A percentile compares a stretch with the other conserved stretches of the same genome.
These are phyloP conservation scores for Caenorhabditis brenneri DNA, from an alignment of 1,140 invertebrate species.

Conservation along the genomic window DNA sequence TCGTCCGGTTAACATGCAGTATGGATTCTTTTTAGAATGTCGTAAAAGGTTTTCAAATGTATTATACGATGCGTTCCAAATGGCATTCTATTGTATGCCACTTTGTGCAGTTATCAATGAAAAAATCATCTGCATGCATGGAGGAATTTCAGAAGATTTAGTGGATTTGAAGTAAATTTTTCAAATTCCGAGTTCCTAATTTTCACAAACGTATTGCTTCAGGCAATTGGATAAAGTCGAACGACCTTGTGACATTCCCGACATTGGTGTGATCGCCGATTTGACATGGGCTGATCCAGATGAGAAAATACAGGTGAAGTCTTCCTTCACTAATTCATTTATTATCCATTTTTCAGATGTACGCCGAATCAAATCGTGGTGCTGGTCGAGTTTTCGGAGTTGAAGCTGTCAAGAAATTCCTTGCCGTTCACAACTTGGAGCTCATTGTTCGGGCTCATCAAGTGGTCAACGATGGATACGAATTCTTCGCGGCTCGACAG, in stretches of 20 bases:
- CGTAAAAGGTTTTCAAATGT: constrained; percentile 53
- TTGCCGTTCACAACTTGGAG: constrained; percentile 50
- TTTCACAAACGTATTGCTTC: not conserved
- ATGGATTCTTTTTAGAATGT: constrained; percentile 83
- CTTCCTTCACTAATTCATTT: not conserved
- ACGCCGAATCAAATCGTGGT: constrained; percentile 81
- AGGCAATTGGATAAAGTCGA: constrained; percentile 57
- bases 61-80: constrained; percentile 65
- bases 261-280: constrained; percentile 54
- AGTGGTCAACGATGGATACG: constrained; percentile 62
- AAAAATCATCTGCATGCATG: constrained; percentile 85
- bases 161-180: constrained; percentile 71
- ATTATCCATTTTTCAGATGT: constrained; percentile 81
- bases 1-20: constrained; percentile 75
- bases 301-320: constrained; percentile 73
- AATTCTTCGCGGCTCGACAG: constrained; percentile 57
- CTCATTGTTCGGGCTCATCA: constrained; percentile 62
- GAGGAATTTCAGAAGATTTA: constrained; percentile 82
- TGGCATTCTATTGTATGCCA: constrained; percentile 69
- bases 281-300: constrained; percentile 80
- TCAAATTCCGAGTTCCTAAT: not conserved
- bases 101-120: constrained; percentile 83
- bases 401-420: constrained; percentile 57
- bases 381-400: constrained; percentile 61
- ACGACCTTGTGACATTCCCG: constrained; percentile 62